Evolutionary conservation across 53 echinoderm and acorn worm genomes (phyloP).

Genomic region (Hippasteria phrygiana): DNA sequence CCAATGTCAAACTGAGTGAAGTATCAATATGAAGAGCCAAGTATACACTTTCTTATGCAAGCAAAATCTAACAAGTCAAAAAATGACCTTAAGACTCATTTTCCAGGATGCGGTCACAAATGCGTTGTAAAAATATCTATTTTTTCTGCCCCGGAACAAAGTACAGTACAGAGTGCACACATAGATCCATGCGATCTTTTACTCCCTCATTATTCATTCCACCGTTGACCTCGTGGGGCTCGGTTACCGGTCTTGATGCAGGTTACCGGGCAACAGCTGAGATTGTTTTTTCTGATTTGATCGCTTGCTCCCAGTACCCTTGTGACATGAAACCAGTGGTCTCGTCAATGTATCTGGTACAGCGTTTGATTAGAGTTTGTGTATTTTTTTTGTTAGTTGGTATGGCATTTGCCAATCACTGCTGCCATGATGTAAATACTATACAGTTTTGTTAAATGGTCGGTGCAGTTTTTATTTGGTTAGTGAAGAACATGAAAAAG

Average conservation of each 20-base stretch:
- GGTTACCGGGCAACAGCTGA: slow-evolving; percentile 57
- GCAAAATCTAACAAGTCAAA: too few species aligned
- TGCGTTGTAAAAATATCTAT: too few species aligned
- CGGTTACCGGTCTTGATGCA: slow-evolving; percentile 36
- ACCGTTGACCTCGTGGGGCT: slow-evolving; percentile 39
- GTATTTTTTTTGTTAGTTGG: neutral
- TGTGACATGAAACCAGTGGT: neutral
- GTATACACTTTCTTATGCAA: too few species aligned
- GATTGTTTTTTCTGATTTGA: neutral
- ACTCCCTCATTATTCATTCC: slow-evolving; percentile 15
- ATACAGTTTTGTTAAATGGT: too few species aligned
- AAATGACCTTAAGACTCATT: too few species aligned
- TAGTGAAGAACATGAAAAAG: too few species aligned
- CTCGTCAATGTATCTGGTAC: neutral
- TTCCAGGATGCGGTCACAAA: too few species aligned
- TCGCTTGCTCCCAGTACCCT: neutral
- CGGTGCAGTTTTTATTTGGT: too few species aligned
- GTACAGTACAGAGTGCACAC: neutral
- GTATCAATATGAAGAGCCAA: too few species aligned
- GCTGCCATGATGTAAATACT: neutral
- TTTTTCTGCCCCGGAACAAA: too few species aligned
- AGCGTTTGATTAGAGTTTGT: neutral
- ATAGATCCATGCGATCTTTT: neutral
- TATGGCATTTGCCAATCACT: slow-evolving; percentile 1
- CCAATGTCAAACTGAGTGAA: too few species aligned